Evolutionary conservation across 1,140 invertebrate species (phyloP).

Genomic region (Hermatobates lingyangjiaoensis): DNA sequence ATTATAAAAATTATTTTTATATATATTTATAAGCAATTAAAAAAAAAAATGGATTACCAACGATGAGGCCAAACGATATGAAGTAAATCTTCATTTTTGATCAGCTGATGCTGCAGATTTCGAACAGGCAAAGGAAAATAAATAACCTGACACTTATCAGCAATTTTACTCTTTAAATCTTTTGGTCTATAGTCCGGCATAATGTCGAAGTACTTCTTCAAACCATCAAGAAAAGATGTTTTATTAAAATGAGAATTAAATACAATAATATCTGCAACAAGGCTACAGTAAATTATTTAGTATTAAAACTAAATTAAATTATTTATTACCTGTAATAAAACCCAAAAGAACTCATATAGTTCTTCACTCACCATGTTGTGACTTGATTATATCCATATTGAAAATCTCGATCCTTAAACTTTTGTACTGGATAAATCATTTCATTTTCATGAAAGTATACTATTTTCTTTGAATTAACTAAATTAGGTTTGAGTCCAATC

Average conservation of each 20-base stretch:
- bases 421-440: conserved; percentile 45
- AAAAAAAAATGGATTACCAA: conserved; percentile 24
- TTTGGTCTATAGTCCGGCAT: conserved; percentile 43
- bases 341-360: conserved; percentile 6
- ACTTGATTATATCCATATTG: conserved; percentile 66
- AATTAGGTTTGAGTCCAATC: conserved; percentile 41
- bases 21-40: conserved; percentile 13
- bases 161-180: conserved; percentile 31
- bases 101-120: not conserved
- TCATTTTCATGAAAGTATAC: conserved; percentile 70
- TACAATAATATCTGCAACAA: conserved; percentile 46
- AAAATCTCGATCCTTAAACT: conserved; percentile 47
- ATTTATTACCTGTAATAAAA: too few species aligned
- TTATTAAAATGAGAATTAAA: conserved; percentile 57
- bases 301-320: too few species aligned
- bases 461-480: conserved; percentile 37
- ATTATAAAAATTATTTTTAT: not conserved
- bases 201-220: conserved; percentile 40
- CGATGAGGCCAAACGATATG: conserved; percentile 59
- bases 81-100: conserved; percentile 19
- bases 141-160: conserved; percentile 39
- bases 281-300: conserved; percentile 23
- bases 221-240: conserved; percentile 40
- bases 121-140: conserved; percentile 42
- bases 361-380: conserved; percentile 32